These are phyloP conservation scores for Hypomecis punctinalis DNA, from an alignment of 2,888 invertebrate genomes.

Conservation along the genomic window DNA sequence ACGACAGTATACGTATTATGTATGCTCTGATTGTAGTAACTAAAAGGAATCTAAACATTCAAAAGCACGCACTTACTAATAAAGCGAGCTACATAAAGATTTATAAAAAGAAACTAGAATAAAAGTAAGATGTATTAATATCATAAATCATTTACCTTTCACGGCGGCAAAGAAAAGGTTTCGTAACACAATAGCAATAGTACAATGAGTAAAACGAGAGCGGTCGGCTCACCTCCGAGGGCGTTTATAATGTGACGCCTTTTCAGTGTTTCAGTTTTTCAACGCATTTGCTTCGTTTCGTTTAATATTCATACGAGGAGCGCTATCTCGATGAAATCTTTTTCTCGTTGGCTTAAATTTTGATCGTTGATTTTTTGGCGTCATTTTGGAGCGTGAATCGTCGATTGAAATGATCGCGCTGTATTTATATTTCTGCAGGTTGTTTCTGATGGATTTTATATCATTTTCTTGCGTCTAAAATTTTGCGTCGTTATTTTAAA, in stretches of 20 bases:
- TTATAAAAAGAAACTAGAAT: background rate
- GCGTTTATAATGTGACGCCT: conserved; percentile 27
- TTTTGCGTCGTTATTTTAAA: too few species aligned
- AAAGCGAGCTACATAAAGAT: too few species aligned
- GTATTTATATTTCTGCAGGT: too few species aligned
- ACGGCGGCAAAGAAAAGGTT: conserved; percentile 2
- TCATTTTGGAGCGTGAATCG: conserved; percentile 1
- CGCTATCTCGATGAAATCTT: conserved; percentile 19
- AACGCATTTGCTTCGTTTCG: conserved; percentile 25
- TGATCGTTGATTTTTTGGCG: background rate
- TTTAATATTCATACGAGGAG: conserved; percentile 31
- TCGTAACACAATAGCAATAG: background rate
- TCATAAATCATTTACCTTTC: background rate
- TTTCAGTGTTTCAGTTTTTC: conserved; percentile 35
- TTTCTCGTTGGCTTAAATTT: conserved; percentile 13
- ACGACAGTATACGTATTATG: too few species aligned
- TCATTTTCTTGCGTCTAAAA: too few species aligned
- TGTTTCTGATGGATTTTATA: too few species aligned
- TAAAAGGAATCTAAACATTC: too few species aligned
- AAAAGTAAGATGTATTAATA: conserved; percentile 8
- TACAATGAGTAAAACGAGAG: conserved; percentile 1
- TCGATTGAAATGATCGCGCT: background rate
- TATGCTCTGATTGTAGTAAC: too few species aligned
- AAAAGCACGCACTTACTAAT: too few species aligned
- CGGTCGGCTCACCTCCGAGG: conserved; percentile 6